Conservation (phyloP, 1,140 invertebrate species). For the Drosophila kurseongensis region DNA sequence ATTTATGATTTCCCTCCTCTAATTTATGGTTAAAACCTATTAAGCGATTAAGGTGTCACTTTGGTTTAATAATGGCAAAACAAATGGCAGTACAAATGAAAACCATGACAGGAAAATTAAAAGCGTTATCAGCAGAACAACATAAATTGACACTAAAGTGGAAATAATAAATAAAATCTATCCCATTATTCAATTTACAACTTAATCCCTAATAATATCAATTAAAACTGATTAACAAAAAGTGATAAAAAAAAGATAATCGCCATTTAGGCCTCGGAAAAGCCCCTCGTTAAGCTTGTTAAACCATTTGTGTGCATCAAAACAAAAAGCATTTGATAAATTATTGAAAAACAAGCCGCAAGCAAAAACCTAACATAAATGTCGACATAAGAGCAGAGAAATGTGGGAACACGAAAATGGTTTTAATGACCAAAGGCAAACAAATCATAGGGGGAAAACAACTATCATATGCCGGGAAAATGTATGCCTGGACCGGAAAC, state of each 20-base stretch:
- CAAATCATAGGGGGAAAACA: slow-evolving; percentile 41
- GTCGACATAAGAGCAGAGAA: slow-evolving; percentile 45
- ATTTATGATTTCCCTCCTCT: no score
- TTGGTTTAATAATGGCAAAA: slow-evolving; percentile 2
- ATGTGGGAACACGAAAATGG: slow-evolving; percentile 54
- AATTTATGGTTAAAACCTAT: background rate
- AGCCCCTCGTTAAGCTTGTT: slow-evolving; percentile 21
- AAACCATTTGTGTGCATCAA: slow-evolving; percentile 21
- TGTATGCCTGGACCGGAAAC: slow-evolving; percentile 15
- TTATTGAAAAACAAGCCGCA: slow-evolving; percentile 52
- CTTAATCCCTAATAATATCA: slow-evolving; percentile 27
- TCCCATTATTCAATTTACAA: slow-evolving; percentile 34
- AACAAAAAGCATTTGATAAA: slow-evolving; percentile 57
- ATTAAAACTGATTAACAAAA: slow-evolving; percentile 27
- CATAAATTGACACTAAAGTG: background rate
- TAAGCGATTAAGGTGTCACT: slow-evolving; percentile 3
- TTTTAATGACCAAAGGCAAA: slow-evolving; percentile 62
- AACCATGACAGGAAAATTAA: slow-evolving; percentile 12
- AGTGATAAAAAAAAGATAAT: background rate
- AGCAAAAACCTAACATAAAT: slow-evolving; percentile 37
- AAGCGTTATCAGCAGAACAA: background rate
- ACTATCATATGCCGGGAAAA: slow-evolving; percentile 30
- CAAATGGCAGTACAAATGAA: background rate
- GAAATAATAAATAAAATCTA: background rate
- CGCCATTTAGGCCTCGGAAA: slow-evolving; percentile 10